Evolutionary conservation across 2,888 invertebrate genomes (phyloP).

Genomic region (Drosophila sordidula): DNA sequence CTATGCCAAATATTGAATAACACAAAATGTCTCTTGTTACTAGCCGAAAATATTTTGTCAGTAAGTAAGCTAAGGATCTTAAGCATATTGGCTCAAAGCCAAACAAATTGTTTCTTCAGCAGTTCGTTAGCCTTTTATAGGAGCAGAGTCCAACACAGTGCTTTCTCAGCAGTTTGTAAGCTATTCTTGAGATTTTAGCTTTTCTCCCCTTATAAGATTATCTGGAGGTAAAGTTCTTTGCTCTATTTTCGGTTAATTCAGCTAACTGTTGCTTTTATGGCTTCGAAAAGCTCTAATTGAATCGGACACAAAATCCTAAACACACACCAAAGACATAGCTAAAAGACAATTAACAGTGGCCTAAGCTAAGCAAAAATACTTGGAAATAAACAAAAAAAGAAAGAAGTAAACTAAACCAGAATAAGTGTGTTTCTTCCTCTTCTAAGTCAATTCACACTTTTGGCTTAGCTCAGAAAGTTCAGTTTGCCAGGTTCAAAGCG

Average conservation of each 20-base stretch:
- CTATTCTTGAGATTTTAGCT: neutral
- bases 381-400: constrained; percentile 27
- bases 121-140: neutral
- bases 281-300: constrained; percentile 41
- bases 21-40: too few species aligned
- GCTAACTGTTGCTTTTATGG: constrained; percentile 40
- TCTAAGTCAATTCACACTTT: constrained; percentile 44
- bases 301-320: constrained; percentile 34
- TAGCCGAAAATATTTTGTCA: too few species aligned
- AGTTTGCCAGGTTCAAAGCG: constrained; percentile 55
- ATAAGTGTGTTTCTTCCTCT: constrained; percentile 16
- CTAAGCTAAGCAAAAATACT: constrained; percentile 37
- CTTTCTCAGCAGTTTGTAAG: neutral
- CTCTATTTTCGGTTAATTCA: constrained; percentile 17
- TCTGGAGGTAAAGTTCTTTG: neutral
- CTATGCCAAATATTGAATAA: too few species aligned
- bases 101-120: neutral
- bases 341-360: constrained; percentile 58
- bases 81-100: neutral
- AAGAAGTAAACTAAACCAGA: constrained; percentile 27
- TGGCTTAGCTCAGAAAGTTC: constrained; percentile 33
- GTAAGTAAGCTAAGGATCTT: neutral
- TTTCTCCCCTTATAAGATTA: neutral
- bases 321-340: constrained; percentile 20
- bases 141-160: neutral